Evolutionary conservation across 2,888 invertebrate species (phyloP).

Genomic region (Nematopogon swammerdamellus): DNA sequence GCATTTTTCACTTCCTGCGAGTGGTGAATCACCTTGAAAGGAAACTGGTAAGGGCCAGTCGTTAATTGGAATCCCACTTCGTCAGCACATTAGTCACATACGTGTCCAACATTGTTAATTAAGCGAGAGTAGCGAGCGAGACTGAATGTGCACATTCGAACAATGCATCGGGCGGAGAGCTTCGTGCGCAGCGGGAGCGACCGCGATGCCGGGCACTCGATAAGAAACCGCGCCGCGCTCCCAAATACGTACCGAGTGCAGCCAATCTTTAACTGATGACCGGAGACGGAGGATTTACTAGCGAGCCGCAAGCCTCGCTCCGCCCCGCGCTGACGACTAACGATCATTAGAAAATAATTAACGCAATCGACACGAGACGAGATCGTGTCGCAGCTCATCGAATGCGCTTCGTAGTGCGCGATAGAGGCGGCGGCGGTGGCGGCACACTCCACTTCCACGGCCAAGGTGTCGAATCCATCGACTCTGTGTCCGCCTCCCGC

Average conservation of each 20-base stretch:
- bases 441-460: background rate
- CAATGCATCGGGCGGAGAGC: background rate
- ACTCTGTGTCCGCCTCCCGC: too few species aligned
- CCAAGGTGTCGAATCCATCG: background rate
- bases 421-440: too few species aligned
- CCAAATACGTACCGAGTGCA: too few species aligned
- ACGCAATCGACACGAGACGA: background rate
- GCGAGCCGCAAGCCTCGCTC: too few species aligned
- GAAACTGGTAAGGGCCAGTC: background rate
- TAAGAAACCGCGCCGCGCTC: too few species aligned
- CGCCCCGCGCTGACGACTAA: background rate
- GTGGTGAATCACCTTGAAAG: background rate
- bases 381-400: background rate
- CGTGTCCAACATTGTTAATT: background rate
- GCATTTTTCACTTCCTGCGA: background rate
- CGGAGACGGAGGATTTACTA: too few species aligned
- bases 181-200: background rate
- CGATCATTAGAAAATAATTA: background rate
- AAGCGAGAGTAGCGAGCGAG: too few species aligned
- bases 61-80: background rate
- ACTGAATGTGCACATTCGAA: background rate
- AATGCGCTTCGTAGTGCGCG: background rate
- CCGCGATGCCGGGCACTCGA: too few species aligned
- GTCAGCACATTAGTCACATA: background rate
- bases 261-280: too few species aligned